A percentile compares a stretch with the other conserved stretches of the same genome.
phyloP scores from a whole-genome alignment of 2,797 vertebrate genomes.

The Sebastes minor region DNA sequence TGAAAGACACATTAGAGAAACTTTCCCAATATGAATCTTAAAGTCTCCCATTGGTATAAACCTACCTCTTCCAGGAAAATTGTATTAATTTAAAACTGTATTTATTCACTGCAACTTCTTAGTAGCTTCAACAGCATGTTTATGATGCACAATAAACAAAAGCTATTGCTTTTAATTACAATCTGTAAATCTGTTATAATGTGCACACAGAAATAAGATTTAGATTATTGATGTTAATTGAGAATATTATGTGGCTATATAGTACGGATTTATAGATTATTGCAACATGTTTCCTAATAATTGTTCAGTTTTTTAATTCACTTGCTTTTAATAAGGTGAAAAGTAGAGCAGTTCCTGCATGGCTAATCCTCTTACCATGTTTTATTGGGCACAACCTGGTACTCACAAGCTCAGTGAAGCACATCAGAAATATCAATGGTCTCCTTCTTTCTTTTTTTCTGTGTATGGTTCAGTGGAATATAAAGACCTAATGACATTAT shows the following conservation, averaged over 20 bases:
- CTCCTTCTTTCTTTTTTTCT: constrained; percentile 31
- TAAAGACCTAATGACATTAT: constrained; percentile 55
- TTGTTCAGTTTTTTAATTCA: background rate
- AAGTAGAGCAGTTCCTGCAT: constrained; percentile 41
- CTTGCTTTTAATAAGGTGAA: constrained; percentile 40
- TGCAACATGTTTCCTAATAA: background rate
- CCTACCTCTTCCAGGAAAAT: background rate
- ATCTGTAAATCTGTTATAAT: background rate
- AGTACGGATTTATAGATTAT: background rate
- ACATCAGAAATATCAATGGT: constrained; percentile 36
- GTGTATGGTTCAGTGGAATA: constrained; percentile 48
- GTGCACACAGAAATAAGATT: background rate
- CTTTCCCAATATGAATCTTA: background rate
- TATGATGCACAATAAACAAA: background rate
- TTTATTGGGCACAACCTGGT: constrained; percentile 64
- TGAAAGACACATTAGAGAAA: background rate
- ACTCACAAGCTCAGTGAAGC: constrained; percentile 49
- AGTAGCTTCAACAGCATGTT: background rate
- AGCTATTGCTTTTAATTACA: background rate
- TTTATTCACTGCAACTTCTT: background rate
- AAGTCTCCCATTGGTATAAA: background rate
- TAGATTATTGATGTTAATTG: background rate
- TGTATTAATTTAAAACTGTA: background rate
- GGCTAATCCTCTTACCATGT: constrained; percentile 68
- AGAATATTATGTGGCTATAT: background rate